A percentile compares a stretch with the other conserved stretches of the same genome.
Evolutionary conservation across 1,140 invertebrate genomes (phyloP).

Genomic region (Homarus americanus): DNA sequence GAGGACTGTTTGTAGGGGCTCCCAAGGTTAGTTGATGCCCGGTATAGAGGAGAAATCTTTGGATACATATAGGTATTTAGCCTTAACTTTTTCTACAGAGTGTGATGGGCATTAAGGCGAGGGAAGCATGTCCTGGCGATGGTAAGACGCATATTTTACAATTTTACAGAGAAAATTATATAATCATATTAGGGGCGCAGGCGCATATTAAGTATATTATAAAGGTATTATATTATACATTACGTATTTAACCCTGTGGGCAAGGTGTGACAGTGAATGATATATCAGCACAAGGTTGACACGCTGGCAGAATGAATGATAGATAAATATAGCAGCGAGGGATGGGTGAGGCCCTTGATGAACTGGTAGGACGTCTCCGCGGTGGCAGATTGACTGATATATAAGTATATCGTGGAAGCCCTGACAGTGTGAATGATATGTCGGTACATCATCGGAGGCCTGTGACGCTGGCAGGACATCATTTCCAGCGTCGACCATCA

Average conservation of each 20-base stretch:
- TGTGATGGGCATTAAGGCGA: background rate
- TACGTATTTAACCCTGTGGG: background rate
- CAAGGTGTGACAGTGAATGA: conserved; percentile 43
- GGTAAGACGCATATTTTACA: background rate
- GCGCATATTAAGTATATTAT: conserved; percentile 40
- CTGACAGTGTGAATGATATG: conserved; percentile 46
- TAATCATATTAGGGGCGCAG: conserved; percentile 4
- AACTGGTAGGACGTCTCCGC: conserved; percentile 4
- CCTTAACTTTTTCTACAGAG: background rate
- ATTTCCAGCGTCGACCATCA: conserved; percentile 16
- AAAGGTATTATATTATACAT: conserved; percentile 6
- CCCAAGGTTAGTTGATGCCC: conserved; percentile 2
- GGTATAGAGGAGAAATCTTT: background rate
- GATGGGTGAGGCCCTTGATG: conserved; percentile 4
- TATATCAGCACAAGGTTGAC: conserved; percentile 43
- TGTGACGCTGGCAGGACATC: conserved; percentile 26
- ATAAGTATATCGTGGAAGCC: conserved; percentile 35
- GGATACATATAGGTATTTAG: background rate
- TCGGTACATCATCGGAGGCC: conserved; percentile 40
- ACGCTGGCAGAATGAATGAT: conserved; percentile 57
- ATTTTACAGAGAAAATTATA: conserved; percentile 1
- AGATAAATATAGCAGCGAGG: conserved; percentile 33
- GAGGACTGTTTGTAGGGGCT: background rate
- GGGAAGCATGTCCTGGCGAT: conserved; percentile 27
- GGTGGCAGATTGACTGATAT: conserved; percentile 56